Evolutionary conservation across 1,140 invertebrate genomes (phyloP).

Genomic region (Nasonia longicornis): DNA sequence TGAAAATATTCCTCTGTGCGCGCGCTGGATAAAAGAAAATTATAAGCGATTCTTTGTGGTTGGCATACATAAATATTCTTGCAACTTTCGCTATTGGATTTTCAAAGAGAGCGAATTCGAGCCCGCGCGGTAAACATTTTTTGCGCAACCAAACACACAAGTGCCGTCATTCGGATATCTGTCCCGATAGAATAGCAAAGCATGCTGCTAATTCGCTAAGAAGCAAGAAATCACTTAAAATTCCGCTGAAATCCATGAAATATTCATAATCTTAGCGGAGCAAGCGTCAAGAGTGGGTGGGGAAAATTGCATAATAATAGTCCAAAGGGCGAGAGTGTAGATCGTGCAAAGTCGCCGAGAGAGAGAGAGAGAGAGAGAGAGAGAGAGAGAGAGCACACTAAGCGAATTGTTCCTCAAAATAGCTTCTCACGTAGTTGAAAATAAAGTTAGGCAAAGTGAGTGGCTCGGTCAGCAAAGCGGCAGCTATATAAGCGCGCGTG

Average conservation of each 20-base stretch:
- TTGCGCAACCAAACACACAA: background rate
- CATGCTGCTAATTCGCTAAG: too few species aligned
- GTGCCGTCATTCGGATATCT: background rate
- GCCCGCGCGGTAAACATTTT: too few species aligned
- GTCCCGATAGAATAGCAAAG: background rate
- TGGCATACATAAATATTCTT: too few species aligned
- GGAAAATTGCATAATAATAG: constrained; percentile 39
- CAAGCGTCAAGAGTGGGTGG: background rate
- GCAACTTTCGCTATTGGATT: too few species aligned
- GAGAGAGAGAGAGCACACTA: background rate
- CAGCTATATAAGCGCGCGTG: background rate
- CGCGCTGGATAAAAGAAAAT: background rate
- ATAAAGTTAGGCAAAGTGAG: constrained; percentile 38
- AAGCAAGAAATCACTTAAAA: constrained; percentile 25
- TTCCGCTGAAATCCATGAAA: constrained; percentile 32
- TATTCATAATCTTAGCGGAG: constrained; percentile 33
- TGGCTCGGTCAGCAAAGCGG: background rate
- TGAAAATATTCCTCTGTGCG: background rate
- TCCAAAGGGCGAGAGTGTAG: constrained; percentile 25
- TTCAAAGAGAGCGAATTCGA: too few species aligned
- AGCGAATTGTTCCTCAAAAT: constrained; percentile 38
- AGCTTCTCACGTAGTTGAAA: constrained; percentile 42
- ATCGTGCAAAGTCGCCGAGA: constrained; percentile 24
- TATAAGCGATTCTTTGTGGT: background rate
- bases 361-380: background rate